These are phyloP conservation scores for Gadus macrocephalus DNA, from an alignment of 2,113 vertebrate genomes.

Conservation along the genomic window DNA sequence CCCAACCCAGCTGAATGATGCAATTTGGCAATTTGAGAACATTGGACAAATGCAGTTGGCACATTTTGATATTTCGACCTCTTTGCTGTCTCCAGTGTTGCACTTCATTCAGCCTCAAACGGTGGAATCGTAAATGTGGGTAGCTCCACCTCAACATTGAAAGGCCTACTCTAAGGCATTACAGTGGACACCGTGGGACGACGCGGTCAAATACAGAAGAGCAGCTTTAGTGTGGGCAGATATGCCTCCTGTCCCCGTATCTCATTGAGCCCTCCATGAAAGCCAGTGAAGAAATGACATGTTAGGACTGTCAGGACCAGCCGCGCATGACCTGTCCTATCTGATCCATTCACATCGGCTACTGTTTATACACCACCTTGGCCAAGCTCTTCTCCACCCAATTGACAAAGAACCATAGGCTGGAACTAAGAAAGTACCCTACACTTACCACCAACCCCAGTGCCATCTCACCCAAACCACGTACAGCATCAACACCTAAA, in stretches of 20 bases:
- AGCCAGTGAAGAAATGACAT: background rate
- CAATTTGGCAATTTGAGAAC: no score
- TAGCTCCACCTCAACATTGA: no score
- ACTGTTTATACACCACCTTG: constrained; percentile 4
- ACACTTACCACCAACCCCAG: background rate
- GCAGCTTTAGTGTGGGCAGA: background rate
- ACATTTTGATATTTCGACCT: background rate
- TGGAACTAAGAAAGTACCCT: background rate
- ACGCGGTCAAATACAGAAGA: background rate
- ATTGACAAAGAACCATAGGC: background rate
- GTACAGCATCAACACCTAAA: no score
- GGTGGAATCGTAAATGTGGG: background rate
- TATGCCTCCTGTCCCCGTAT: background rate
- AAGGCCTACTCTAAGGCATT: background rate
- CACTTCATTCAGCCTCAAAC: background rate
- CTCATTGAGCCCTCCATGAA: background rate
- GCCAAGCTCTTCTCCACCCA: background rate
- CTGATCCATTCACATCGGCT: constrained; percentile 1
- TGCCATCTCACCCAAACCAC: no score
- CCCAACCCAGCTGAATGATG: no score
- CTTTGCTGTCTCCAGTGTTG: background rate
- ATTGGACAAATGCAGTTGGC: background rate
- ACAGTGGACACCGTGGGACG: background rate
- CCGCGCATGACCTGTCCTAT: background rate
- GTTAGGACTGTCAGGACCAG: background rate